Conservation (phyloP, 1,140 invertebrate genomes). For the Colletes gigas region DNA sequence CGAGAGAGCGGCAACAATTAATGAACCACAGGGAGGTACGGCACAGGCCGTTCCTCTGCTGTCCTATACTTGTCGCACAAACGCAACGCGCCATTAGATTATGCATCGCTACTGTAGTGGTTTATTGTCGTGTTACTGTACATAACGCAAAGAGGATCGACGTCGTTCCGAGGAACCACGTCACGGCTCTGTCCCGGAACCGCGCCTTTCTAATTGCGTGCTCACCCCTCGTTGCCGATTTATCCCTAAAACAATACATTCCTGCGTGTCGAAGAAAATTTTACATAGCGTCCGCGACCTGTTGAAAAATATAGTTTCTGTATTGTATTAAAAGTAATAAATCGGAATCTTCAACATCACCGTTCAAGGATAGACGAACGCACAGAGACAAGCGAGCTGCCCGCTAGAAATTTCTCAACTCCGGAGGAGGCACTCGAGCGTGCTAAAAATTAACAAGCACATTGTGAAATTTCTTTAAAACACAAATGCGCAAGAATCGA, state of each 20-base stretch:
- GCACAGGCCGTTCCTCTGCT: slow-evolving; percentile 19
- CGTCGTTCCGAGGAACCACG: slow-evolving; percentile 24
- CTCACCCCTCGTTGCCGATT: neutral
- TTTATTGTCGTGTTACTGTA: slow-evolving; percentile 55
- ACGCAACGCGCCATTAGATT: slow-evolving; percentile 56
- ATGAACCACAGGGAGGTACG: slow-evolving; percentile 16
- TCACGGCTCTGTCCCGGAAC: slow-evolving; percentile 7
- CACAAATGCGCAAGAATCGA: too few relatives aligned
- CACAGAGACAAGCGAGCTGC: neutral
- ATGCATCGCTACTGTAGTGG: slow-evolving; percentile 44
- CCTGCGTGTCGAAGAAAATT: too few relatives aligned
- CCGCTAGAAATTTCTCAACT: neutral
- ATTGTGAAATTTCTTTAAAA: neutral
- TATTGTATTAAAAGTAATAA: too few relatives aligned
- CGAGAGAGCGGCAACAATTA: slow-evolving; percentile 23
- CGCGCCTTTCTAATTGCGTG: slow-evolving; percentile 17
- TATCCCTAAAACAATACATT: neutral
- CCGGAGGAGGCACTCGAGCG: neutral
- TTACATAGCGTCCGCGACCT: too few relatives aligned
- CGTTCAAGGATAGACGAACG: slow-evolving; percentile 8
- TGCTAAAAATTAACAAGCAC: neutral
- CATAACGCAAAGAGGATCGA: slow-evolving; percentile 23
- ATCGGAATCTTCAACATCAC: neutral
- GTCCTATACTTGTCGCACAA: slow-evolving; percentile 35
- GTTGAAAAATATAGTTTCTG: too few relatives aligned